Base-by-base conservation (phyloP, 2,113 vertebrate species). In the Plestiodon gilberti region DNA sequence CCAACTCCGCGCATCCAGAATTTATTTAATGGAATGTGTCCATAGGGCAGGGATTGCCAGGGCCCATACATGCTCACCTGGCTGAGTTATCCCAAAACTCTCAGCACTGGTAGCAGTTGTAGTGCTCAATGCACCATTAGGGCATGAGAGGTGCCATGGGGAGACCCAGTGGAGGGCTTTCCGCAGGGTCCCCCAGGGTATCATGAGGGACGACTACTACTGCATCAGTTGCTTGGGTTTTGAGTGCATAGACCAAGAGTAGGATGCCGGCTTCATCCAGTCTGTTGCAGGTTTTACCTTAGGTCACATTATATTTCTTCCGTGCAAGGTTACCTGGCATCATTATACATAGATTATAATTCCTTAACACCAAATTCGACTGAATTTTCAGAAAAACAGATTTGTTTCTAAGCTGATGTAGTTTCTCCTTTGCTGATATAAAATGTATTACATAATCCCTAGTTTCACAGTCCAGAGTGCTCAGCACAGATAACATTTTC, bases 401-500 rank as follows among this genome's bases (percentile, higher is more conserved):
- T 95, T 93, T 94, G 90, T 95, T 94, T 93, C 94, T 78, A 92
- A 91, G 90, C 87, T 95, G 93, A 93, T 93, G 77, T 93, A 94
- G 89, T 87, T 88, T 75, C 81, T 90, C 91, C 86, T 92, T 82
- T 90, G 83, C 93, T 94, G 94, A 93, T 90, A 92, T 93, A 87
- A 92, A 93, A 91, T 92, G 86, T 94, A 93, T 94, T 92, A 91
- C 87, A 90, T 93, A 95, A 93, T 94, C 81, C 92, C 67, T 90
- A 91, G 90, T 90, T 94, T 86, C 93, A 87, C 89, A 87, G 92
- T 94, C 88, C 82, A 83, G 87, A 93, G 93, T 94, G 91, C 92
- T 93, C 91, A 89, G 91, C 92, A 93, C 90, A 94, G 93, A 94
- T 94, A 95, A 95, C 91, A 94, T 94, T 94, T 95, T 71, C 87